Evolutionary conservation across 2,888 invertebrate genomes (phyloP).

Genomic region (Ceriagrion tenellum): DNA sequence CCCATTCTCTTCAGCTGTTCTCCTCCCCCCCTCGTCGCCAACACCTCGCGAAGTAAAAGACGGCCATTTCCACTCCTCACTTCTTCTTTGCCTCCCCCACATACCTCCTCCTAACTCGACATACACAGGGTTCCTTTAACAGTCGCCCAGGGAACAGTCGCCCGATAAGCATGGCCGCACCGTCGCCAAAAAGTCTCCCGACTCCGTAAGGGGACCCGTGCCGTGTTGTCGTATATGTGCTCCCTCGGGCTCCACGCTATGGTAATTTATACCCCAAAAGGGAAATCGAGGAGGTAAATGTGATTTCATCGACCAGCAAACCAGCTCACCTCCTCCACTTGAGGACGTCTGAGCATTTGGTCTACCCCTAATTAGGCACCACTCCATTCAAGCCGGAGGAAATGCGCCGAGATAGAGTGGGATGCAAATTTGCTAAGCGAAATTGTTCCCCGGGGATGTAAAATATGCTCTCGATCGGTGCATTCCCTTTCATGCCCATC

Average conservation of each 20-base stretch:
- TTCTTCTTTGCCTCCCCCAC: neutral
- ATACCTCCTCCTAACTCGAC: neutral
- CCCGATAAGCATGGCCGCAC: slow-evolving; percentile 57
- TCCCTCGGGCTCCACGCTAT: neutral
- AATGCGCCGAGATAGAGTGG: neutral
- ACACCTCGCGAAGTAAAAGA: neutral
- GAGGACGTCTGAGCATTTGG: neutral
- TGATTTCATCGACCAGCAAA: neutral
- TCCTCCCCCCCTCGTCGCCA: neutral
- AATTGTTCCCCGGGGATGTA: too few relatives aligned
- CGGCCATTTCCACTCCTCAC: neutral
- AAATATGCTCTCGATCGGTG: too few relatives aligned
- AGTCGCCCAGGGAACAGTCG: neutral
- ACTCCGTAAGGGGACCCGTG: neutral
- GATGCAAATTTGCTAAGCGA: too few relatives aligned
- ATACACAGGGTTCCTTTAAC: slow-evolving; percentile 36
- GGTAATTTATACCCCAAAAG: neutral
- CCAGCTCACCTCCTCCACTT: neutral
- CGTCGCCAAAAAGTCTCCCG: neutral
- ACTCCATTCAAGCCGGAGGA: neutral
- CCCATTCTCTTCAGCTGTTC: neutral
- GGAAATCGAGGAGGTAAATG: neutral
- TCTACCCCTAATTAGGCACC: neutral
- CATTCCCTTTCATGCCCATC: too few relatives aligned
- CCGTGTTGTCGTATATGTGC: slow-evolving; percentile 38